Conservation (phyloP, 2,888 invertebrate species). For the Cheilosia urbana region DNA sequence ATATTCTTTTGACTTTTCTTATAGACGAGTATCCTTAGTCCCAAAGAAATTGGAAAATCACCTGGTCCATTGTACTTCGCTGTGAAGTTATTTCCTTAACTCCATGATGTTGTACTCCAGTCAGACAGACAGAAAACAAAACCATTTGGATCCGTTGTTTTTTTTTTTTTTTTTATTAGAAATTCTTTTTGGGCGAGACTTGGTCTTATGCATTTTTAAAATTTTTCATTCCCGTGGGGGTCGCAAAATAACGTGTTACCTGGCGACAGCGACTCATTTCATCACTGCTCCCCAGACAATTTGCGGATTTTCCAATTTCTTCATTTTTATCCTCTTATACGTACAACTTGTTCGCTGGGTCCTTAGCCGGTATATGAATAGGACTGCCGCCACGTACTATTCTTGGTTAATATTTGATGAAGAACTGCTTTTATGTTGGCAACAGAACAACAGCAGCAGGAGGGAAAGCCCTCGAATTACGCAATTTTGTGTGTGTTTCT, state of each 20-base stretch:
- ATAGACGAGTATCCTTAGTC: background rate
- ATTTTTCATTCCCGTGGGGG: conserved; percentile 50
- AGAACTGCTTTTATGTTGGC: conserved; percentile 54
- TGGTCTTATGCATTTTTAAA: conserved; percentile 69
- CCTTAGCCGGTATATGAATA: background rate
- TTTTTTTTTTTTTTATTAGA: conserved; percentile 54
- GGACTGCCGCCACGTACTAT: background rate
- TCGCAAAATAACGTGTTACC: conserved; percentile 70
- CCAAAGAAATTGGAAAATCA: background rate
- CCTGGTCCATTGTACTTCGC: conserved; percentile 23
- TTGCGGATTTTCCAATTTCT: conserved; percentile 75
- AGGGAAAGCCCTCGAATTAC: conserved; percentile 38
- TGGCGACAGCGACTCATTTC: conserved; percentile 74
- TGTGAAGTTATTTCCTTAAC: conserved; percentile 29
- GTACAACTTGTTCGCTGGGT: conserved; percentile 12
- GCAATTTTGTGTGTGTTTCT: conserved; percentile 55
- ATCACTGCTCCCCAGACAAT: conserved; percentile 72
- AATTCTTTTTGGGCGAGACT: conserved; percentile 65
- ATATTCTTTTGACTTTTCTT: background rate
- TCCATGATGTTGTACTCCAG: conserved; percentile 15
- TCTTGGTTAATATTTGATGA: conserved; percentile 71
- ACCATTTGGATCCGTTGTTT: background rate
- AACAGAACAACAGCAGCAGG: conserved; percentile 39
- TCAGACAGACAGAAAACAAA: conserved; percentile 21
- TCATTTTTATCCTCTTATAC: conserved; percentile 55